Base-by-base conservation (phyloP, 2,888 invertebrate genomes). In the Eupithecia subfuscata region DNA sequence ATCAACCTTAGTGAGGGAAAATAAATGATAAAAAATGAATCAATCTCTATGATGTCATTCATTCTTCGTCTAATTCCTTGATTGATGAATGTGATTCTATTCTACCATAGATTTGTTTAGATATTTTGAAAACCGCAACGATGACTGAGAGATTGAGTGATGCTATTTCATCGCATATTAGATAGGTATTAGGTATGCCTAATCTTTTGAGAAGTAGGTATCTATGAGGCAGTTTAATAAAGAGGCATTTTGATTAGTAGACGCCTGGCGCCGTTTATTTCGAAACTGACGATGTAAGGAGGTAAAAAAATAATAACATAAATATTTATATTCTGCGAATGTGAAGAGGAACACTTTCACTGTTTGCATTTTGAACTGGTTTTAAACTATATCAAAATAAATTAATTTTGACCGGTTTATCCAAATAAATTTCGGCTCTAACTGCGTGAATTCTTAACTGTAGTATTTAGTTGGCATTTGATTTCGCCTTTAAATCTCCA, bases 211-310 rank as follows among this genome's bases (percentile, higher is more conserved):
- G 48, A 9, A 48, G 9, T 48, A n/a, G 48, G 16, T 48, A n/a
- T 18, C 48, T 18, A 48, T 48, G 6, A 48, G 48, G 8, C 48
- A 48, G 48, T 48, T 8, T 18, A 63, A 25, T 6, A 30, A 64
- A 64, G 7, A 34, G 2, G 8, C 18, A 2, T 30, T 30, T 63
- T 30, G 0, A 34, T 64, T 34, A 34, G 18, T 64, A 30, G 18
- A 63, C 4, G 16, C 14, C 52, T 56, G 63, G 67, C 22, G n/a
- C n/a, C 67, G 40, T 43, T 76, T 70, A 74, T 80, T 83, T 60
- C 79, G 77, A 71, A 82, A 79, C 48, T 68, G 76, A 71, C 73
- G 74, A 79, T 77, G 73, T 78, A 79, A 82, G 77, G 80, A 82
- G 68, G 73, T 43, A 43, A 76, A 56, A 76, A 56, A 76, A 74